These are phyloP conservation scores for Chromobotia macracanthus DNA, from an alignment of 2,797 vertebrate genomes.

Conservation along the genomic window DNA sequence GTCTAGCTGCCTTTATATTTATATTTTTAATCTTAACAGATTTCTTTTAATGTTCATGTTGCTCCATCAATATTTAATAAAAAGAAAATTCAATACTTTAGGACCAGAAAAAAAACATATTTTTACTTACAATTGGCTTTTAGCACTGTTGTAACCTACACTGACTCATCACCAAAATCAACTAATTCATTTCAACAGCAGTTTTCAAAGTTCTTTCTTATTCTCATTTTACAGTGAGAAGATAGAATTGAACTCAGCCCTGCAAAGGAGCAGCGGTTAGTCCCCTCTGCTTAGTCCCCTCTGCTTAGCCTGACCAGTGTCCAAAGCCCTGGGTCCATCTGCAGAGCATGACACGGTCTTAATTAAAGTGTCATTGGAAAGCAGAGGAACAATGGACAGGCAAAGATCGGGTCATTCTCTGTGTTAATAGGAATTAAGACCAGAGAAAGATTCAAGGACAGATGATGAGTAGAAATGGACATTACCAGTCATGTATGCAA, in stretches of 20 bases:
- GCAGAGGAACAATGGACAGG: slow-evolving; percentile 21
- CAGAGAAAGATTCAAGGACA: slow-evolving; percentile 31
- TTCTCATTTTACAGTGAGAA: background rate
- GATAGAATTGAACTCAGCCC: slow-evolving; percentile 6
- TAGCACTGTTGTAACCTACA: background rate
- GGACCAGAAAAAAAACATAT: background rate
- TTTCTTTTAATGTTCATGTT: background rate
- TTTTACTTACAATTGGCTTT: background rate
- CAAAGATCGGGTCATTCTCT: slow-evolving; percentile 36
- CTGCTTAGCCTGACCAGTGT: slow-evolving; percentile 24
- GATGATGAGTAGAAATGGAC: slow-evolving; percentile 35
- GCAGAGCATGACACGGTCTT: slow-evolving; percentile 35
- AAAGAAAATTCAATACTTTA: background rate
- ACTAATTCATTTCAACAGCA: background rate
- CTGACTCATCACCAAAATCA: background rate
- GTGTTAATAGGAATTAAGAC: slow-evolving; percentile 38
- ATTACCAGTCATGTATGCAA: slow-evolving; percentile 44
- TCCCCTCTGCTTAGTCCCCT: slow-evolving; percentile 20
- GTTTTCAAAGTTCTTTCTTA: background rate
- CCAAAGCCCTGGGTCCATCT: slow-evolving; percentile 30
- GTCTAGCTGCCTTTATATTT: background rate
- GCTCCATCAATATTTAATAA: background rate
- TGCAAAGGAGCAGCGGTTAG: background rate
- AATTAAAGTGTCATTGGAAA: slow-evolving; percentile 48
- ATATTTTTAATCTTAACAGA: background rate